A percentile compares a stretch with the other conserved stretches of the same genome.
phyloP scores from a whole-genome alignment of 2,113 vertebrate genomes.

The Paramisgurnus dabryanus region DNA sequence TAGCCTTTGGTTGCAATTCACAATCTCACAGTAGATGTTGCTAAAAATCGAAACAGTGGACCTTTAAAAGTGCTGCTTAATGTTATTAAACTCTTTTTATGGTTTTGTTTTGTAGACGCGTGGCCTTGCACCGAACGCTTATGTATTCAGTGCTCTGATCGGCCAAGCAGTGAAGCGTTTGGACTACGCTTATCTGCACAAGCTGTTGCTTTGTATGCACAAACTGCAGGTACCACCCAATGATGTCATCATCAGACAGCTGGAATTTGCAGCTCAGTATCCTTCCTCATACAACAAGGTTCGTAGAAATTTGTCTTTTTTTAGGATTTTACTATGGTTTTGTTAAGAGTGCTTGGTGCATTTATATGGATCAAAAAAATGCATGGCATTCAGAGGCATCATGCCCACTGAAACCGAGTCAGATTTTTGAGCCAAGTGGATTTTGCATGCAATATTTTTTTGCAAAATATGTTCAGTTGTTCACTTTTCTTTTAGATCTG shows the following conservation, averaged over 20 bases:
- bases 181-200: conserved; percentile 86
- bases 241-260: conserved; percentile 86
- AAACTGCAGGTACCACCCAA: conserved; percentile 79
- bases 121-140: conserved; percentile 80
- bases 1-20: too few species aligned
- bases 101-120: conserved; percentile 70
- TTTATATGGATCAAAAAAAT: neutral
- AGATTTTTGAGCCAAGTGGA: too few species aligned
- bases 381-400: too few species aligned
- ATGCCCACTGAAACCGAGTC: too few species aligned
- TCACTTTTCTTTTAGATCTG: too few species aligned
- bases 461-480: too few species aligned
- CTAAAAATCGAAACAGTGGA: too few species aligned
- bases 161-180: conserved; percentile 77
- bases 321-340: neutral
- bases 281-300: conserved; percentile 89
- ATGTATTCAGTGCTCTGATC: conserved; percentile 90
- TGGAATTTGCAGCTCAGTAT: conserved; percentile 90
- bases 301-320: conserved; percentile 23
- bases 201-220: conserved; percentile 84
- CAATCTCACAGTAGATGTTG: too few species aligned
- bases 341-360: neutral
- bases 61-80: neutral
- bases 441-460: too few species aligned
- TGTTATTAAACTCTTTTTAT: conserved; percentile 9